phyloP scores from a whole-genome alignment of 2,888 invertebrate genomes.

The Myopa tessellatipennis region DNA sequence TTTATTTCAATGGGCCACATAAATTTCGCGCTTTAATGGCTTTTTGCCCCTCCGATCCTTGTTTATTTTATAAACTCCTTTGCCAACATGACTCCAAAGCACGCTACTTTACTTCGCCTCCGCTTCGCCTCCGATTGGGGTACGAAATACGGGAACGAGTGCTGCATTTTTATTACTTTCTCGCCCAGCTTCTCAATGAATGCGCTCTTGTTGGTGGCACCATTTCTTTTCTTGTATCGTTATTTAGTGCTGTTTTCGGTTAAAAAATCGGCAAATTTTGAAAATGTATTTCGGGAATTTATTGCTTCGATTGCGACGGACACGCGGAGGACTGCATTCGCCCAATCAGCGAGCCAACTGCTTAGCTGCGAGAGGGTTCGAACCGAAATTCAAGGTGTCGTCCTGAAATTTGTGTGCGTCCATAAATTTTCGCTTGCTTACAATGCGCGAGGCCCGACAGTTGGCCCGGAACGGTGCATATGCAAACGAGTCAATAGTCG shows the following conservation, averaged over 20 bases:
- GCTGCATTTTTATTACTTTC: not conserved
- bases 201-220: not conserved
- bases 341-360: not conserved
- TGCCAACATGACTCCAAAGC: not conserved
- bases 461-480: slow-evolving; percentile 12
- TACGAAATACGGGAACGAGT: no score
- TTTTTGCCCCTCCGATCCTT: not conserved
- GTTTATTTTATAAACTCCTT: not conserved
- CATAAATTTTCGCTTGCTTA: slow-evolving; percentile 28
- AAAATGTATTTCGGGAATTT: slow-evolving; percentile 53
- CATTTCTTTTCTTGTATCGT: not conserved
- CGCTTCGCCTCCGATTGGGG: not conserved
- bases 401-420: slow-evolving; percentile 27
- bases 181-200: not conserved
- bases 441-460: slow-evolving; percentile 18
- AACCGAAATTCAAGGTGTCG: slow-evolving; percentile 20
- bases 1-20: slow-evolving; percentile 17
- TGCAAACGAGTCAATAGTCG: slow-evolving; percentile 32
- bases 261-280: slow-evolving; percentile 23
- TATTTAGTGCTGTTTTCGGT: not conserved
- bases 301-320: slow-evolving; percentile 62
- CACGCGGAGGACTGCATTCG: slow-evolving; percentile 40
- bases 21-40: slow-evolving; percentile 22
- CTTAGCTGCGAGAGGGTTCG: slow-evolving; percentile 1
- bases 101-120: not conserved